These are phyloP conservation scores for Coenobita brevimanus DNA, from an alignment of 1,140 invertebrate genomes.

Conservation along the genomic window DNA sequence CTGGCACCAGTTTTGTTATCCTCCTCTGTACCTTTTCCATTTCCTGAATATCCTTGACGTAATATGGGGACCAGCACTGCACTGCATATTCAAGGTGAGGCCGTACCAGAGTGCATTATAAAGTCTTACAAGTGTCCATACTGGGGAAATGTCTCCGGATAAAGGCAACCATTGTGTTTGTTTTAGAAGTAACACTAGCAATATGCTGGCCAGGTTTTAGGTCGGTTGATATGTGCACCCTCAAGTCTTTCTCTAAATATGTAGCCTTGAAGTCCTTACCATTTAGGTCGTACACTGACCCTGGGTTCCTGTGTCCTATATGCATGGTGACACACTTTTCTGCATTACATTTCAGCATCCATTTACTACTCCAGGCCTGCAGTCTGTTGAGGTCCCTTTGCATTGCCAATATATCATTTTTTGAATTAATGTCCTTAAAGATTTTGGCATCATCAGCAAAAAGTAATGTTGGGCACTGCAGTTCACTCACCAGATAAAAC, in stretches of 20 bases:
- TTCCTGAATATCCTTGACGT: too few relatives aligned
- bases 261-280: background rate
- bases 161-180: background rate
- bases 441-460: conserved; percentile 2
- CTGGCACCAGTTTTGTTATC: too few relatives aligned
- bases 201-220: background rate
- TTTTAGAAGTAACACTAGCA: background rate
- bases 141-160: background rate
- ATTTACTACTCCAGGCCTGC: background rate
- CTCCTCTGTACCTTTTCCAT: background rate
- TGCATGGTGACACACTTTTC: background rate
- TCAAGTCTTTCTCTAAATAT: background rate
- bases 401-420: background rate
- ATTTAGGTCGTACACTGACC: background rate
- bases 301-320: background rate
- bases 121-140: background rate
- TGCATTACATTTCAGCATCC: background rate
- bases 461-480: background rate
- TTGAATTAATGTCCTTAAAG: background rate
- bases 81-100: background rate
- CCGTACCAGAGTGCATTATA: background rate
- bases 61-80: too few relatives aligned
- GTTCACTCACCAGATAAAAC: background rate
- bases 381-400: background rate
- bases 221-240: too few relatives aligned